Conservation (phyloP, 2,888 invertebrate genomes). For the Monopis laevigella region DNA sequence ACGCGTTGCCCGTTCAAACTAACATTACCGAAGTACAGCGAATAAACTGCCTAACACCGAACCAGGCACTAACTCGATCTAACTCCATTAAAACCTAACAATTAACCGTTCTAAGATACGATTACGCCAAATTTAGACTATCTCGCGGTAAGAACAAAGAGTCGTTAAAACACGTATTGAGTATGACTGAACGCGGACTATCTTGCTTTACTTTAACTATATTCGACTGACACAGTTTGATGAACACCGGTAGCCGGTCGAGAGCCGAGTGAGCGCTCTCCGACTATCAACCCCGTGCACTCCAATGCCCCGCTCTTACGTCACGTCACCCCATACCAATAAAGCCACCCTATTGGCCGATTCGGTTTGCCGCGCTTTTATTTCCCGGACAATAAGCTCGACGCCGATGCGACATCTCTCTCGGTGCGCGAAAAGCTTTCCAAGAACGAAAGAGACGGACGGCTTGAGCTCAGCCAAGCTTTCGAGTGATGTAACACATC, state of each 20-base stretch:
- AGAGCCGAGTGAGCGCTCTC: constrained; percentile 55
- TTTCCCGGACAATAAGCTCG: constrained; percentile 33
- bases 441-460: constrained; percentile 16
- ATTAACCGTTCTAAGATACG: constrained; percentile 32
- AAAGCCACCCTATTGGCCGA: constrained; percentile 35
- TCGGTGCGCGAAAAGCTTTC: constrained; percentile 38
- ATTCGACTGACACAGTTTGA: constrained; percentile 15
- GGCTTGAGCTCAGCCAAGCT: constrained; percentile 29
- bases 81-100: constrained; percentile 34
- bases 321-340: constrained; percentile 62
- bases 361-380: constrained; percentile 63
- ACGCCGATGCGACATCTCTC: constrained; percentile 18
- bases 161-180: constrained; percentile 52
- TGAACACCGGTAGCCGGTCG: constrained; percentile 41
- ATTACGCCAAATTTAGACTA: no score
- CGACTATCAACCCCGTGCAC: constrained; percentile 57
- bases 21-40: constrained; percentile 49
- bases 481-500: constrained; percentile 55
- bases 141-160: constrained; percentile 47
- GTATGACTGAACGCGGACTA: constrained; percentile 20
- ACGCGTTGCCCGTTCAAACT: constrained; percentile 30
- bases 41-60: constrained; percentile 37
- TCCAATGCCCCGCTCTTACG: constrained; percentile 46
- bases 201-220: constrained; percentile 18
- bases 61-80: constrained; percentile 45